Evolutionary conservation across 2,113 vertebrate species (phyloP), one percentile per base, ranked within the genome.

Genomic region (Clarias batrachus): DNA sequence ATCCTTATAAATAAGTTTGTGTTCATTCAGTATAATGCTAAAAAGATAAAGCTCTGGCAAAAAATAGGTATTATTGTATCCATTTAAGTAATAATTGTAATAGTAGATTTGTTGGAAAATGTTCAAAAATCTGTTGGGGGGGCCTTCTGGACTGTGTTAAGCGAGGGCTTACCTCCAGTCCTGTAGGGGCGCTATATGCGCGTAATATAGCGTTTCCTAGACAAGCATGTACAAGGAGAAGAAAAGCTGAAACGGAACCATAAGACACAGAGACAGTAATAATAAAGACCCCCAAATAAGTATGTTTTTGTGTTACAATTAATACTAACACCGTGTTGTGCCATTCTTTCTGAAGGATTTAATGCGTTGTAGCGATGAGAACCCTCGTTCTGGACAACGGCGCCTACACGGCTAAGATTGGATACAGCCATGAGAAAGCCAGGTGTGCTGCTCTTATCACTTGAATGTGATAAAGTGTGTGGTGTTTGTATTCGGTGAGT

Each of bases 301-400:
- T 63, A 0, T 1, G 30, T 10, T n/a, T 73, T 33, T 65, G 8
- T 33, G 3, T 59, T 13, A 54, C 17, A 6, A 3, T 78, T 37
- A 21, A 54, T n/a, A 23, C 1, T 78, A 84, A 48, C 12, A 60
- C 33, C 21, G 14, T 62, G 27, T 25, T 70, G 65, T 83, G 4
- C 2, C 7, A 23, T 65, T 74, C 0, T 13, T 77, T 52, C n/a
- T 76, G 19, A 12, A 11, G n/a, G 21, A 56, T 37, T 59, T 70
- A 79, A 30, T 70, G 27, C 27, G 5, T 73, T 81, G 56, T 83
- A 56, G 86, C 87, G 68, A 99, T 99, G 98, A 95, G 96, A 13
- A 98, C 97, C 0, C 92, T 99, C 68, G 97, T 99, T 70, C 90
- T 99, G 92, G 98, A 99, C 89, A 99, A 99, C 90, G 98, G 98